These are phyloP conservation scores for Pongo pygmaeus DNA, from an alignment of 2,113 vertebrate species.

Conservation along the genomic window DNA sequence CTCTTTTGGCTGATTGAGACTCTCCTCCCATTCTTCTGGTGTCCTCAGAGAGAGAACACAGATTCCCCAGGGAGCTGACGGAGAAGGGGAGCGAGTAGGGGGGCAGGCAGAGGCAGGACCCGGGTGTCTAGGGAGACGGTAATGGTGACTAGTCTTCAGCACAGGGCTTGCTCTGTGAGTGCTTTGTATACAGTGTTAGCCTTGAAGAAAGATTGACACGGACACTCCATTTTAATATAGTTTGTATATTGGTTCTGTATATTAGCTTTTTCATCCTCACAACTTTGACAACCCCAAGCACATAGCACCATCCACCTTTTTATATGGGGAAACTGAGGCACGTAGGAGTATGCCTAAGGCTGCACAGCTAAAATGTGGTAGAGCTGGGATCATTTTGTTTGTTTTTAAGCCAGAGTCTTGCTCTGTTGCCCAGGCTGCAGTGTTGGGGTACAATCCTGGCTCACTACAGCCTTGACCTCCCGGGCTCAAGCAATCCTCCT, in stretches of 20 bases:
- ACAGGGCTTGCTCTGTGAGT: fast-evolving
- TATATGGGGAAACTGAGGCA: neutral
- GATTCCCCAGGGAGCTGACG: neutral
- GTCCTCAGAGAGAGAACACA: neutral
- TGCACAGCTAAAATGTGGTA: neutral
- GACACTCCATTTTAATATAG: neutral
- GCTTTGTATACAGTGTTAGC: neutral
- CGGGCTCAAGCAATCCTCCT: no score
- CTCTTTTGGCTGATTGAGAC: no score
- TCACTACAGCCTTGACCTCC: no score
- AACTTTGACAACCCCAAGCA: neutral
- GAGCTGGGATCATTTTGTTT: neutral
- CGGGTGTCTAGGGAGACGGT: neutral
- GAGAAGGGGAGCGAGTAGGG: fast-evolving
- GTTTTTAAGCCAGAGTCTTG: no score
- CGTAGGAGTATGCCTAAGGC: neutral
- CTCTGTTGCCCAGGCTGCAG: no score
- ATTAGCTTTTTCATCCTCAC: neutral
- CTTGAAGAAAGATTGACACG: fast-evolving
- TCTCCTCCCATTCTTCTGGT: neutral
- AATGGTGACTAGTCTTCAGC: fast-evolving
- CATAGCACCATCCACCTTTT: no score
- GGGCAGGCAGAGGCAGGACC: fast-evolving
- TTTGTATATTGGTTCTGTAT: neutral
- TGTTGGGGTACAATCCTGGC: no score